Evolutionary conservation across 2,113 vertebrate species (phyloP).

Genomic region (Corapipo altera): DNA sequence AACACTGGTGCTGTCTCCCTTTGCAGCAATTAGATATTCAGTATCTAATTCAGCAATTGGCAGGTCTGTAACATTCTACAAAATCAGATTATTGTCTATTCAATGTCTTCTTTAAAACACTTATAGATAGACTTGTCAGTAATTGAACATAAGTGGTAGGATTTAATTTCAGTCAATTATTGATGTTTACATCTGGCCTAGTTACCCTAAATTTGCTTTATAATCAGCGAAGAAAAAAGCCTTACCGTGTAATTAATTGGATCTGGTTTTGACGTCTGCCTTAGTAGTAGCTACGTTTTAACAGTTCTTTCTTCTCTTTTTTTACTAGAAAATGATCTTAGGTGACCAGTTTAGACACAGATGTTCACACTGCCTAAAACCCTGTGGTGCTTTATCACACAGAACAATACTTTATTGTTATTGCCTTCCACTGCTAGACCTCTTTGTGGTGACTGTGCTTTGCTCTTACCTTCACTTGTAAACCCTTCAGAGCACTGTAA

Average conservation of each 20-base stretch:
- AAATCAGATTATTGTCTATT: background rate
- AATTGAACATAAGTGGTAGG: background rate
- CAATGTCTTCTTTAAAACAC: background rate
- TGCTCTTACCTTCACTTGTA: background rate
- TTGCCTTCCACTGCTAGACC: background rate
- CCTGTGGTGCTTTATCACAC: fast-evolving
- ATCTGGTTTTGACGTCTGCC: background rate
- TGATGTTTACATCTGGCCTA: background rate
- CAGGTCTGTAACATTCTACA: background rate
- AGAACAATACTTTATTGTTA: background rate
- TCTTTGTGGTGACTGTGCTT: background rate
- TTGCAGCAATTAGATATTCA: background rate
- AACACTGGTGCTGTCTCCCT: background rate
- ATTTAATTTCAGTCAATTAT: background rate
- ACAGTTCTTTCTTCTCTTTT: background rate
- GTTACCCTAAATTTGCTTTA: background rate
- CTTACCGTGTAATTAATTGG: background rate
- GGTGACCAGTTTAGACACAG: background rate
- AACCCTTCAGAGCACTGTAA: background rate
- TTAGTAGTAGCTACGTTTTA: background rate
- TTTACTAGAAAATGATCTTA: background rate
- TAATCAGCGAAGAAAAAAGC: background rate
- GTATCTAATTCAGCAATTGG: background rate
- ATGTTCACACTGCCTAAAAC: background rate
- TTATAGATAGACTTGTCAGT: background rate